phyloP scores from a whole-genome alignment of 2,888 invertebrate genomes.

The Luffia ferchaultella region DNA sequence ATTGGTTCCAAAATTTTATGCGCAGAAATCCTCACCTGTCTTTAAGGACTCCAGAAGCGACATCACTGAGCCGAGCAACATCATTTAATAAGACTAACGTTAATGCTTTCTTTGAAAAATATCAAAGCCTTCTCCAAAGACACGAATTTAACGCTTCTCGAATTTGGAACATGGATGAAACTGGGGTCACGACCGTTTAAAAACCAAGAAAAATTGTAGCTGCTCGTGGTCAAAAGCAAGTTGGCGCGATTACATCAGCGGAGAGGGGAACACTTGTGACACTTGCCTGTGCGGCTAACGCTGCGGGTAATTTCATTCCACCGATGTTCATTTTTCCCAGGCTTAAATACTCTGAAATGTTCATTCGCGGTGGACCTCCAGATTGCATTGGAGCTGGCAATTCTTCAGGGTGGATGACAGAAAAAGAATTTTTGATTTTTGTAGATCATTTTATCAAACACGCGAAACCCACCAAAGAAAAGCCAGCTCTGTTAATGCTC shows the following conservation, averaged over 20 bases:
- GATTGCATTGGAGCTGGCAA: too few species aligned
- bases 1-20: conserved; percentile 15
- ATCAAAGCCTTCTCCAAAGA: too few species aligned
- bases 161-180: background rate
- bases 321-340: background rate
- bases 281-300: background rate
- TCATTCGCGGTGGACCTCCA: too few species aligned
- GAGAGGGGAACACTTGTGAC: background rate
- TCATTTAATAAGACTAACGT: conserved; percentile 12
- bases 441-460: too few species aligned
- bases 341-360: background rate
- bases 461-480: too few species aligned
- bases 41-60: conserved; percentile 14
- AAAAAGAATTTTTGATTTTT: too few species aligned
- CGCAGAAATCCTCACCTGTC: conserved; percentile 12
- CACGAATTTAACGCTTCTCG: too few species aligned
- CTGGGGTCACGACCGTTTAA: background rate
- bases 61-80: conserved; percentile 14
- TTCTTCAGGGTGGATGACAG: too few species aligned
- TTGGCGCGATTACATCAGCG: background rate
- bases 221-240: background rate
- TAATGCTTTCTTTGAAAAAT: background rate
- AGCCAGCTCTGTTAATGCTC: too few species aligned
- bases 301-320: background rate
- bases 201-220: background rate